Evolutionary conservation across 2,797 vertebrate species (phyloP).

Genomic region (Centroberyx gerrardi): DNA sequence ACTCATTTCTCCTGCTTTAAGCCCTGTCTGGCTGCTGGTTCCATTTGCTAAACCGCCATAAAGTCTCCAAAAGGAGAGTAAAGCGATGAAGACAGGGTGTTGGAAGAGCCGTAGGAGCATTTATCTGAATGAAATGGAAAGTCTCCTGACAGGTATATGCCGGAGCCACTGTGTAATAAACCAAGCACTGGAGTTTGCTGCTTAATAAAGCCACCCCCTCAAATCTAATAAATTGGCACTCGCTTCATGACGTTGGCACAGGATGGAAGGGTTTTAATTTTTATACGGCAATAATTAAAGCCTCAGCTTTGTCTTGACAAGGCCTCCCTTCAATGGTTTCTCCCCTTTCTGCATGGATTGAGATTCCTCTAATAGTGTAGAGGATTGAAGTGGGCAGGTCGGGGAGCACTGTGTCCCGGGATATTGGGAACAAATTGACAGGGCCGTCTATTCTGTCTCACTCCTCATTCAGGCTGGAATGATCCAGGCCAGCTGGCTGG

Average conservation of each 20-base stretch:
- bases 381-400: slow-evolving; percentile 79
- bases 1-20: slow-evolving; percentile 66
- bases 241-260: slow-evolving; percentile 43
- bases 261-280: slow-evolving; percentile 68
- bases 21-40: slow-evolving; percentile 60
- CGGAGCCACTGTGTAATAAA: slow-evolving; percentile 70
- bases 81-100: slow-evolving; percentile 73
- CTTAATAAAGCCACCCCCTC: slow-evolving; percentile 59
- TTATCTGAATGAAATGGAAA: slow-evolving; percentile 80
- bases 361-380: slow-evolving; percentile 76
- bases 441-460: slow-evolving; percentile 80
- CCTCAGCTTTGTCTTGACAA: slow-evolving; percentile 45
- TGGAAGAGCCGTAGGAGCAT: slow-evolving; percentile 67
- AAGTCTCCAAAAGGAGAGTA: slow-evolving; percentile 74
- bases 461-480: slow-evolving; percentile 84
- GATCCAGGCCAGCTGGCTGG: slow-evolving; percentile 78
- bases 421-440: slow-evolving; percentile 87
- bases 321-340: slow-evolving; percentile 65
- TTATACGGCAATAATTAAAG: slow-evolving; percentile 66
- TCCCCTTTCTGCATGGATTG: slow-evolving; percentile 69
- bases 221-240: slow-evolving; percentile 53
- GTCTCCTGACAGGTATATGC: slow-evolving; percentile 71
- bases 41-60: slow-evolving; percentile 73
- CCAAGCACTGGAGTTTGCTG: slow-evolving; percentile 54
- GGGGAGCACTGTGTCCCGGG: slow-evolving; percentile 68